Evolutionary conservation across 2,113 vertebrate species (phyloP).

Genomic region (Corythaeola cristata): DNA sequence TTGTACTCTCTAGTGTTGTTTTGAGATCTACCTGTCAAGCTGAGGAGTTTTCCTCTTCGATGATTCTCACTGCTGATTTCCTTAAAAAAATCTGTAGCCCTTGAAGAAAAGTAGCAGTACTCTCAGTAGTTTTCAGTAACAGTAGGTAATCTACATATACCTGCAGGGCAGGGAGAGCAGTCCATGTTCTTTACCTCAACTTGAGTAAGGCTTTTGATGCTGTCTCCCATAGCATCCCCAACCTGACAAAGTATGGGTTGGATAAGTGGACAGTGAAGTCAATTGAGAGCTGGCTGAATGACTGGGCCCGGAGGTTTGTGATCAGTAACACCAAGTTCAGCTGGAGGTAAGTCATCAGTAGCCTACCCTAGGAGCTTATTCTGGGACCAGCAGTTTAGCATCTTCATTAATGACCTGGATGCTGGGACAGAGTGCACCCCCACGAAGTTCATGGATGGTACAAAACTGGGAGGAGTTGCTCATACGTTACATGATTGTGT

Average conservation of each 20-base stretch:
- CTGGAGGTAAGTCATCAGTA: neutral
- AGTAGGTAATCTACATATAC: neutral
- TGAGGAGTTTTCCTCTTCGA: neutral
- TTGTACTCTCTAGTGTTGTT: neutral
- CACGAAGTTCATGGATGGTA: neutral
- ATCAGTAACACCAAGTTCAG: neutral
- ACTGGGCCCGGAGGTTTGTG: neutral
- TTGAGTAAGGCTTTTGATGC: neutral
- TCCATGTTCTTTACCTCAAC: neutral
- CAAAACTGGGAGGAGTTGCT: neutral
- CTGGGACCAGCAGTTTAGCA: too few relatives aligned
- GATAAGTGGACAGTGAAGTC: neutral
- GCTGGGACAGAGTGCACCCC: neutral
- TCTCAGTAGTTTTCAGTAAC: neutral
- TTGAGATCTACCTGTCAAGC: neutral
- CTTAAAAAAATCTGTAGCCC: neutral
- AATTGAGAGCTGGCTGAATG: neutral
- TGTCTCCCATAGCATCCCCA: neutral
- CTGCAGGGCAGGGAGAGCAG: neutral
- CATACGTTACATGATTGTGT: neutral
- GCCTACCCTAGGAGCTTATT: neutral
- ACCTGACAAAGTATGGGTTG: neutral
- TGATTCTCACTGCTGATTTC: neutral
- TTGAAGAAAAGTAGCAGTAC: neutral
- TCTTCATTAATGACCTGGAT: neutral